Evolutionary conservation across 2,113 vertebrate genomes (phyloP).

Genomic region (Grus americana): DNA sequence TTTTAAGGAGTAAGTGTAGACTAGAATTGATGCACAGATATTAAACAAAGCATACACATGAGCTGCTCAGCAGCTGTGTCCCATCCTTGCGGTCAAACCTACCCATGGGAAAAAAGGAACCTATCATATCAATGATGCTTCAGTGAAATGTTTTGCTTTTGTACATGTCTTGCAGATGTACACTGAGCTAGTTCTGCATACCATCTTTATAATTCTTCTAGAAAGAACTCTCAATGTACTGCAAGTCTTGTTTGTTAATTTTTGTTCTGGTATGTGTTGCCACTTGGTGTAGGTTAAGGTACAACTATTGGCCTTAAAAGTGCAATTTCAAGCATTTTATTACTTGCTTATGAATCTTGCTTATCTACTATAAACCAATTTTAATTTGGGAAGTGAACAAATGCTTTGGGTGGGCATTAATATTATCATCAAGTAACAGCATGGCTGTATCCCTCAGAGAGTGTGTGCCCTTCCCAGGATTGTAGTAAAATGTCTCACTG

Average conservation of each 20-base stretch:
- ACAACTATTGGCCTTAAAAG: not conserved
- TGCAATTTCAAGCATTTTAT: not conserved
- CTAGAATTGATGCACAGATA: not conserved
- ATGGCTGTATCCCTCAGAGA: not conserved
- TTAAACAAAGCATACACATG: not conserved
- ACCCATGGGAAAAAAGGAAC: not conserved
- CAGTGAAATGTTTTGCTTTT: not conserved
- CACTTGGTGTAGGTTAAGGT: not conserved
- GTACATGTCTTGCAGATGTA: not conserved
- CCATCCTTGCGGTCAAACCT: not conserved
- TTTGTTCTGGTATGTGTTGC: not conserved
- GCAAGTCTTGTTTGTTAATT: not conserved
- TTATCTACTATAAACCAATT: not conserved
- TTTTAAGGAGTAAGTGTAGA: not conserved
- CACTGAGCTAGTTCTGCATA: not conserved
- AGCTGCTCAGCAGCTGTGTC: not conserved
- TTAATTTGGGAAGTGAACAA: not conserved
- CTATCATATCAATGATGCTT: not conserved
- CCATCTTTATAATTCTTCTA: not conserved
- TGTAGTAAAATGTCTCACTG: not conserved
- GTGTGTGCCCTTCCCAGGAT: accelerated
- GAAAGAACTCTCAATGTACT: not conserved
- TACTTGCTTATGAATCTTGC: not conserved
- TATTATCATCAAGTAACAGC: not conserved
- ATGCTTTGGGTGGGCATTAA: not conserved